A percentile compares a stretch with the other conserved stretches of the same genome.
These are phyloP conservation scores for Cygnus atratus DNA, from an alignment of 2,113 vertebrate species.

Conservation along the genomic window DNA sequence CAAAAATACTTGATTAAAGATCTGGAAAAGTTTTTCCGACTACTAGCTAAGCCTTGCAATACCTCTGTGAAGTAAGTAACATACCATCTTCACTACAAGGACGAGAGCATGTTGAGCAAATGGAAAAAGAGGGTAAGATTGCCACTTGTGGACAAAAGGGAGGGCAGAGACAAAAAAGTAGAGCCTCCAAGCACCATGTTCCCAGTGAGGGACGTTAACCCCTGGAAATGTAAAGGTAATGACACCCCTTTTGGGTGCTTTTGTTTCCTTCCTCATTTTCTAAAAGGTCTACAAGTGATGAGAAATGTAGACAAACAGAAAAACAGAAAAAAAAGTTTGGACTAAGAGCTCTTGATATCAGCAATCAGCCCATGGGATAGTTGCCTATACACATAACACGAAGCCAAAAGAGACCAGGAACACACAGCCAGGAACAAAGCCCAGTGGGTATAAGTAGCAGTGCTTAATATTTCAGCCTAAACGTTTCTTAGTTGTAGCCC, in stretches of 20 bases:
- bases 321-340: neutral
- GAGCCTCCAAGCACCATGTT: neutral
- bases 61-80: neutral
- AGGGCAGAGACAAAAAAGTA: neutral
- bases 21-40: slow-evolving; percentile 32
- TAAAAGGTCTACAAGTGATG: neutral
- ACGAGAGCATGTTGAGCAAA: neutral
- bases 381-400: neutral
- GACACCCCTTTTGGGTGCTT: neutral
- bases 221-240: neutral
- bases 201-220: neutral
- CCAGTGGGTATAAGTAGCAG: neutral
- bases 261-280: neutral
- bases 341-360: neutral
- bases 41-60: slow-evolving; percentile 18
- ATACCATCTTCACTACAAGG: neutral
- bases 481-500: neutral
- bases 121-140: neutral
- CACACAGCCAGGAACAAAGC: neutral
- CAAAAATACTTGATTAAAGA: slow-evolving; percentile 49
- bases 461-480: neutral
- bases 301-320: neutral
- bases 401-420: neutral
- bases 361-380: neutral
- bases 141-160: neutral